A percentile compares a stretch with the other conserved stretches of the same genome.
These are phyloP conservation scores for Potamarius usumacintae DNA, from an alignment of 2,113 vertebrate genomes.

Conservation along the genomic window DNA sequence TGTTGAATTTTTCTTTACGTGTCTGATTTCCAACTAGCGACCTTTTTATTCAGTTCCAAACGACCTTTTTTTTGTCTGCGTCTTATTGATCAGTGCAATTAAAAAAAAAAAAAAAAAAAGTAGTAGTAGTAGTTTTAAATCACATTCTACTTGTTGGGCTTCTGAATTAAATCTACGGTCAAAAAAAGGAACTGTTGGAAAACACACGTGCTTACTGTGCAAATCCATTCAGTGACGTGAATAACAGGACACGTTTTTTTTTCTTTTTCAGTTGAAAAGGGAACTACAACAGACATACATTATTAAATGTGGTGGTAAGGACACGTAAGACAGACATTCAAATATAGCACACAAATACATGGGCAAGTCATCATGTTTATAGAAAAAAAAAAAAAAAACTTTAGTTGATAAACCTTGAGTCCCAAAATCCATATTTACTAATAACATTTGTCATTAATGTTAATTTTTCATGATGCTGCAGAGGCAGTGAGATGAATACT, in stretches of 20 bases:
- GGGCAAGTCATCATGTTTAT: background rate
- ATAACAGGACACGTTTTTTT: background rate
- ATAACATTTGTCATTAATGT: constrained; percentile 16
- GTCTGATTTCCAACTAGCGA: background rate
- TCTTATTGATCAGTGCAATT: background rate
- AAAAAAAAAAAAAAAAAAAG: background rate
- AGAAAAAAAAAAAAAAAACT: background rate
- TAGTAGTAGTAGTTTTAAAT: no score
- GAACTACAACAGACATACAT: background rate
- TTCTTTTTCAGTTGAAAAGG: background rate
- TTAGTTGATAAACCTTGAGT: constrained; percentile 16
- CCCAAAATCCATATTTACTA: constrained; percentile 3
- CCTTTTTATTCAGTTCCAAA: background rate
- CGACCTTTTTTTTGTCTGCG: background rate
- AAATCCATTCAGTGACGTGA: background rate
- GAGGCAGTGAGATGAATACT: constrained; percentile 41
- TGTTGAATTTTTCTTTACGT: background rate
- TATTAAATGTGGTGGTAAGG: background rate
- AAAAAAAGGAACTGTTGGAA: background rate
- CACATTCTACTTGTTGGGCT: background rate
- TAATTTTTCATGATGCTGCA: background rate
- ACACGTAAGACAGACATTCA: background rate
- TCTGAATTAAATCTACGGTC: background rate
- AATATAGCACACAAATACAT: background rate
- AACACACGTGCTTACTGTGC: background rate